Evolutionary conservation across 2,888 invertebrate genomes (phyloP).

Genomic region (Onthophagus sagittarius): DNA sequence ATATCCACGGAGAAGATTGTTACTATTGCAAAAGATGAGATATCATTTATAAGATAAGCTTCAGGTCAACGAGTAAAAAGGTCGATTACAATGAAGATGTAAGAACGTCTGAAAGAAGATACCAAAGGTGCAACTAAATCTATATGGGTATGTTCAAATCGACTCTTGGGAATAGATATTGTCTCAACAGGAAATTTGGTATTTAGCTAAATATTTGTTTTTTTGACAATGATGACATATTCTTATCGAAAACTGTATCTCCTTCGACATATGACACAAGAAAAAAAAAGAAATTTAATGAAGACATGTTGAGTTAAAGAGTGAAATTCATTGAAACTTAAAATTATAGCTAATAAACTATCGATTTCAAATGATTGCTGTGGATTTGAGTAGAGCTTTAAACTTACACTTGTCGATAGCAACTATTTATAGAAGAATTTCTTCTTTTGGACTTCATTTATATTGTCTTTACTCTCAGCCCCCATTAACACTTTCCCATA

Average conservation of each 20-base stretch:
- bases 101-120: conserved; percentile 31
- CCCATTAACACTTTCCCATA: too few species aligned
- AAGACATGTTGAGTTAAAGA: too few species aligned
- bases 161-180: conserved; percentile 28
- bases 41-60: conserved; percentile 37
- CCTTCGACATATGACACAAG: too few species aligned
- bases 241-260: conserved; percentile 16
- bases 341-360: too few species aligned
- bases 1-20: conserved; percentile 33
- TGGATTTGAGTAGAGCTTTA: too few species aligned
- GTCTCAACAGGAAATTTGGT: conserved; percentile 22
- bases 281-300: too few species aligned
- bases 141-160: conserved; percentile 45
- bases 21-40: conserved; percentile 32
- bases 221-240: conserved; percentile 37
- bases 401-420: too few species aligned
- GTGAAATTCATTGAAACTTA: too few species aligned
- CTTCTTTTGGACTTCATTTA: too few species aligned
- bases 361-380: too few species aligned
- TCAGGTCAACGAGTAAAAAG: conserved; percentile 37
- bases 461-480: too few species aligned
- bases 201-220: conserved; percentile 38
- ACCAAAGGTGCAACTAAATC: conserved; percentile 47
- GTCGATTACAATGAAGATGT: conserved; percentile 39
- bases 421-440: too few species aligned